These are phyloP conservation scores for Amphiprion percula DNA, from an alignment of 2,113 vertebrate species.

Conservation along the genomic window DNA sequence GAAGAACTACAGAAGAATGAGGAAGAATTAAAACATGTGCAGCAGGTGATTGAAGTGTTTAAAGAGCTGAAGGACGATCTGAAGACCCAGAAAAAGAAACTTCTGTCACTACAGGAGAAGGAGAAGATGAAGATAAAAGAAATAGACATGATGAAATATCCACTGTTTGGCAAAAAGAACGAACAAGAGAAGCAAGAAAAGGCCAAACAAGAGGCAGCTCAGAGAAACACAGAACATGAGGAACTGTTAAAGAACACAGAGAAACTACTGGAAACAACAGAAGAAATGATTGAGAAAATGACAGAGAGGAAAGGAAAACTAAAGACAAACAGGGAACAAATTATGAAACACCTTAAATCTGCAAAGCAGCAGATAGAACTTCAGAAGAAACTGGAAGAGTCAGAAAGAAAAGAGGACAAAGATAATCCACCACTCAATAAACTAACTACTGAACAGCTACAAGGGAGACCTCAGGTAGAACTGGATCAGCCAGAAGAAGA, in stretches of 20 bases:
- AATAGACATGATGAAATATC: accelerated
- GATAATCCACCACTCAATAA: too few relatives aligned
- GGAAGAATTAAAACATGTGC: background rate
- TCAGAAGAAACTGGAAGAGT: background rate
- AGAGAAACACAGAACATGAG: accelerated
- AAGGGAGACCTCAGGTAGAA: too few relatives aligned
- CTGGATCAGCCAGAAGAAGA: too few relatives aligned
- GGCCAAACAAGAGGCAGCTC: accelerated
- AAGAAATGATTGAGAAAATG: background rate
- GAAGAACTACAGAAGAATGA: background rate
- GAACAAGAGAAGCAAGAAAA: accelerated
- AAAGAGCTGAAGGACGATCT: background rate
- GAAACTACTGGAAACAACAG: background rate
- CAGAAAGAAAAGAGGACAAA: background rate
- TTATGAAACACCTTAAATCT: background rate
- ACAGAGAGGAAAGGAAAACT: slow-evolving; percentile 12
- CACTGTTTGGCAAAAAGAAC: accelerated
- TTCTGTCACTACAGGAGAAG: background rate
- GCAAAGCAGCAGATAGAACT: background rate
- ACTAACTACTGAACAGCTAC: too few relatives aligned
- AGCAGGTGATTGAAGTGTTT: background rate
- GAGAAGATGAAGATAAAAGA: background rate
- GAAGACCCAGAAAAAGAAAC: background rate
- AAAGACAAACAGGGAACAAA: background rate
- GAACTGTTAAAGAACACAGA: background rate